Evolutionary conservation across 2,113 vertebrate species (phyloP).

Genomic region (Microcebus griseorufus): DNA sequence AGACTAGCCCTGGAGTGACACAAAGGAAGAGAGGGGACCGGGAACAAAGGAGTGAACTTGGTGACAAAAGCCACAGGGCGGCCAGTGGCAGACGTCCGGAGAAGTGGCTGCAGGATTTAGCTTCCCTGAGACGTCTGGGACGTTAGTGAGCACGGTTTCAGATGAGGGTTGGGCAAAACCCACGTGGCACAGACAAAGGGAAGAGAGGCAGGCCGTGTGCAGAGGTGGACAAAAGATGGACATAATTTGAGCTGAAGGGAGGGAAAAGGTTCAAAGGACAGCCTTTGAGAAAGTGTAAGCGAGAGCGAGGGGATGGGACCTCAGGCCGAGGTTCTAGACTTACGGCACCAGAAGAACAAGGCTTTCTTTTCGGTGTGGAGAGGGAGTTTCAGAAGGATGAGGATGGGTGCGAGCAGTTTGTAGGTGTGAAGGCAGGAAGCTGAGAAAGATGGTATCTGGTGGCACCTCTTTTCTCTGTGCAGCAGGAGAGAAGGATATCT

Average conservation of each 20-base stretch:
- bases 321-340: not conserved
- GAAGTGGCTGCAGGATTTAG: not conserved
- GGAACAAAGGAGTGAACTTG: fast-evolving
- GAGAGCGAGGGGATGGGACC: not conserved
- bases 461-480: not conserved
- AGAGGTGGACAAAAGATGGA: not conserved
- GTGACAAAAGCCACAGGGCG: not conserved
- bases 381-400: not conserved
- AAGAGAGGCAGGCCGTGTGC: not conserved
- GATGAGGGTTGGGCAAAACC: not conserved
- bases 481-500: slow-evolving; percentile 40
- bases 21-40: not conserved
- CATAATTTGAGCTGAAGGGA: not conserved
- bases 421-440: slow-evolving; percentile 46
- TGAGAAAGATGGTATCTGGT: not conserved
- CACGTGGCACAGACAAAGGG: too few relatives aligned
- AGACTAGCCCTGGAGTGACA: not conserved
- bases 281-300: fast-evolving
- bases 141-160: not conserved
- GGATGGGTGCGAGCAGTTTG: not conserved
- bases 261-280: not conserved
- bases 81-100: not conserved
- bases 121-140: not conserved
- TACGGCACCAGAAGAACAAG: not conserved
- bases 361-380: not conserved